Conservation (phyloP, 2,113 vertebrate genomes). For the Sphyrna mokarran region DNA sequence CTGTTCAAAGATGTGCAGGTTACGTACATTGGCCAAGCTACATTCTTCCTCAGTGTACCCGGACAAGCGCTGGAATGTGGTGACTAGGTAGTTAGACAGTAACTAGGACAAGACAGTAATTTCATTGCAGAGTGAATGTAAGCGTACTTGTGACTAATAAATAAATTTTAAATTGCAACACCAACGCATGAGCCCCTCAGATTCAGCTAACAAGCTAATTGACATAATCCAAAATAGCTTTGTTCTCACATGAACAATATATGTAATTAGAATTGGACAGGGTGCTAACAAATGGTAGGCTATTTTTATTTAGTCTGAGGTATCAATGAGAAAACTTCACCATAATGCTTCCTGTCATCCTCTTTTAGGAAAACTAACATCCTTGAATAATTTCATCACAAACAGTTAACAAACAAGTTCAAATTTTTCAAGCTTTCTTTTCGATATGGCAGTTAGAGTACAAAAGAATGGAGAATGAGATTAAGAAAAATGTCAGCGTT, state of each 20-base stretch:
- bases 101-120: too few relatives aligned
- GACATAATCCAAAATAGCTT: not conserved
- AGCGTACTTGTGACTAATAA: too few relatives aligned
- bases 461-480: not conserved
- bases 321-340: not conserved
- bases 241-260: not conserved
- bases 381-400: not conserved
- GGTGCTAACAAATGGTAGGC: not conserved
- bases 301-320: not conserved
- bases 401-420: not conserved
- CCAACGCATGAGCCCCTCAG: not conserved
- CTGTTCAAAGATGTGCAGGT: too few relatives aligned
- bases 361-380: not conserved
- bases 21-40: too few relatives aligned
- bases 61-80: too few relatives aligned
- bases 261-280: not conserved
- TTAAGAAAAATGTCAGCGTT: not conserved
- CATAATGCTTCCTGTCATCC: not conserved
- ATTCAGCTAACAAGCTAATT: not conserved
- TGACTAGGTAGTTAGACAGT: too few relatives aligned
- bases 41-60: too few relatives aligned
- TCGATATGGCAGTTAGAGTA: not conserved
- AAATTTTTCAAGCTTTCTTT: not conserved
- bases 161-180: not conserved
- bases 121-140: too few relatives aligned